phyloP scores from a whole-genome alignment of 1,140 invertebrate species.

The Drusus annulatus region DNA sequence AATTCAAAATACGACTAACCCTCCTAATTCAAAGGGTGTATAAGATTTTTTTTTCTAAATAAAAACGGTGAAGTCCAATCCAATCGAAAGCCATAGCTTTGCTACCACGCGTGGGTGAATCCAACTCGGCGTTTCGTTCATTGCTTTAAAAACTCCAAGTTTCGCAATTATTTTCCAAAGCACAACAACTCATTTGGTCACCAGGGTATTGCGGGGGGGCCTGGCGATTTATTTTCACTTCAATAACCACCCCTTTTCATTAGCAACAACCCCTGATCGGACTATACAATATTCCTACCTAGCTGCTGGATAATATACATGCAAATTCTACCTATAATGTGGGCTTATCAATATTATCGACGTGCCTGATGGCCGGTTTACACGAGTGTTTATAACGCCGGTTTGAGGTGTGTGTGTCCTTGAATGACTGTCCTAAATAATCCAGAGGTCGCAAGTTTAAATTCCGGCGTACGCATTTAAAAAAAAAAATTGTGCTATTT shows the following conservation, averaged over 20 bases:
- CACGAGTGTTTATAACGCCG: no score
- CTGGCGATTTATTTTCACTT: slow-evolving; percentile 23
- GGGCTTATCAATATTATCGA: no score
- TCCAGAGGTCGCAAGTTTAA: no score
- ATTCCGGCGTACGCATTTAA: no score
- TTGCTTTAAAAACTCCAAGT: neutral
- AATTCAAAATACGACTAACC: no score
- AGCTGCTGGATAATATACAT: no score
- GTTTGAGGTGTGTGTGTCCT: no score
- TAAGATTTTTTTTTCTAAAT: neutral
- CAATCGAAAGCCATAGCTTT: neutral
- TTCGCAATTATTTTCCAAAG: neutral
- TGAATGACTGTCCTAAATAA: no score
- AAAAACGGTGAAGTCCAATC: neutral
- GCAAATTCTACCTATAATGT: no score
- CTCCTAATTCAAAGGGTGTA: no score
- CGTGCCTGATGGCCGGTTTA: no score
- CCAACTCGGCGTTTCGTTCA: neutral
- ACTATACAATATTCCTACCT: neutral
- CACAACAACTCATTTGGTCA: slow-evolving; percentile 19
- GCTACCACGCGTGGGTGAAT: neutral
- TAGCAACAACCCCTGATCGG: slow-evolving; percentile 13
- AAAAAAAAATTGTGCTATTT: no score
- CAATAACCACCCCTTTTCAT: slow-evolving; percentile 29
- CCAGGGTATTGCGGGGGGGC: neutral